phyloP scores from a whole-genome alignment of 2,888 invertebrate genomes.

The Andrena dorsata region DNA sequence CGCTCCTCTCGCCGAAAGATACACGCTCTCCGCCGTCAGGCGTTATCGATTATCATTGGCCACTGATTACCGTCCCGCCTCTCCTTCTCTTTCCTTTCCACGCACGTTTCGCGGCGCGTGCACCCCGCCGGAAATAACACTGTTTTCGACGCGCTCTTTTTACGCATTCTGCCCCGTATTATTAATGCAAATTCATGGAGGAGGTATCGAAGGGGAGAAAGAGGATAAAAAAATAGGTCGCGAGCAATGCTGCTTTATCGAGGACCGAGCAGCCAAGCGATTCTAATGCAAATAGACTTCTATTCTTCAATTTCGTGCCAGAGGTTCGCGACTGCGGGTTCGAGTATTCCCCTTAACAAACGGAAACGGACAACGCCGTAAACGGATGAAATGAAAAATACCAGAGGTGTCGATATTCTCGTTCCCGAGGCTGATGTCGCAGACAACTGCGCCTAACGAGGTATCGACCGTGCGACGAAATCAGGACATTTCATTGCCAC shows the following conservation, averaged over 20 bases:
- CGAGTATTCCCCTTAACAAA: too few relatives aligned
- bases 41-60: neutral
- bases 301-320: neutral
- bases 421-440: constrained; percentile 13
- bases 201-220: neutral
- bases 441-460: constrained; percentile 70
- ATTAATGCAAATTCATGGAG: neutral
- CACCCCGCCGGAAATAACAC: neutral
- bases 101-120: neutral
- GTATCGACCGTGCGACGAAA: constrained; percentile 67
- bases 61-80: neutral
- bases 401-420: neutral
- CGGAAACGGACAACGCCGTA: constrained; percentile 6
- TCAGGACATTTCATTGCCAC: constrained; percentile 62
- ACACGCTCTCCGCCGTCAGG: neutral
- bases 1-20: neutral
- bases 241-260: neutral
- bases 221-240: neutral
- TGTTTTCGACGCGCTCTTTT: constrained; percentile 10
- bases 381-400: neutral
- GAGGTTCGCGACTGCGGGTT: neutral
- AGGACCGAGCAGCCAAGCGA: neutral
- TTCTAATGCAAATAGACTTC: constrained; percentile 2
- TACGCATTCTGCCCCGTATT: constrained; percentile 13
- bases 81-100: neutral